These are phyloP conservation scores for Neomonachus schauinslandi DNA, from an alignment of 2,113 vertebrate species.

Conservation along the genomic window DNA sequence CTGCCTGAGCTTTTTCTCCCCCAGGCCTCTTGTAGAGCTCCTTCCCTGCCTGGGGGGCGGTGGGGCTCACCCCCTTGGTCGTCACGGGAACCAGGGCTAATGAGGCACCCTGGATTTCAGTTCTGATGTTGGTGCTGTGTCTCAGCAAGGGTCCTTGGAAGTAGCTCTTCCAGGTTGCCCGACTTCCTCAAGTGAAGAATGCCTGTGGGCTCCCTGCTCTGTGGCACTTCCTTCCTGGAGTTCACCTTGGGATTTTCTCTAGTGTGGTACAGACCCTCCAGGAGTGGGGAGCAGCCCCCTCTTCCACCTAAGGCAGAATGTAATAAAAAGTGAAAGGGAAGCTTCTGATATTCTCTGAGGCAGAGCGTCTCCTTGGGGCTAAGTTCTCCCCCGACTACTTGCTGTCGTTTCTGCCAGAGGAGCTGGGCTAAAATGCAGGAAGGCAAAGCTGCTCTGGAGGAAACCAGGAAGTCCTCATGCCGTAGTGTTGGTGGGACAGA, in stretches of 20 bases:
- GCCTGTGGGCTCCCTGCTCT: too few relatives aligned
- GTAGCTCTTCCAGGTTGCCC: neutral
- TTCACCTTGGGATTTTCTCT: neutral
- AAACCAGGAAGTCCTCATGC: neutral
- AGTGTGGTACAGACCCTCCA: neutral
- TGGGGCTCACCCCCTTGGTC: neutral
- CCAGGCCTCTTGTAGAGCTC: neutral
- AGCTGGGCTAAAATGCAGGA: neutral
- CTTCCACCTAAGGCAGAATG: neutral
- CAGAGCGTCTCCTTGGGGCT: neutral
- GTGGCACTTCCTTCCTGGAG: neutral
- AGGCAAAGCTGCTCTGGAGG: neutral
- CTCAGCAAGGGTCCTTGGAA: neutral
- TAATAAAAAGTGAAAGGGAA: neutral
- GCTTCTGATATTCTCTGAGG: neutral
- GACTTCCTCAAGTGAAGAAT: neutral
- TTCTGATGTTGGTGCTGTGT: neutral
- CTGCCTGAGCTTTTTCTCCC: neutral
- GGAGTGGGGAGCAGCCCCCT: neutral
- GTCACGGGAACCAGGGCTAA: constrained; percentile 36
- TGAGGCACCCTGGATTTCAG: neutral
- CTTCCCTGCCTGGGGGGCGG: neutral
- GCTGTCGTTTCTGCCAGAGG: neutral
- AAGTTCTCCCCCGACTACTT: neutral
- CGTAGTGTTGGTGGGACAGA: neutral